phyloP scores from a whole-genome alignment of 1,140 invertebrate genomes.

The Lordiphosa mommai region DNA sequence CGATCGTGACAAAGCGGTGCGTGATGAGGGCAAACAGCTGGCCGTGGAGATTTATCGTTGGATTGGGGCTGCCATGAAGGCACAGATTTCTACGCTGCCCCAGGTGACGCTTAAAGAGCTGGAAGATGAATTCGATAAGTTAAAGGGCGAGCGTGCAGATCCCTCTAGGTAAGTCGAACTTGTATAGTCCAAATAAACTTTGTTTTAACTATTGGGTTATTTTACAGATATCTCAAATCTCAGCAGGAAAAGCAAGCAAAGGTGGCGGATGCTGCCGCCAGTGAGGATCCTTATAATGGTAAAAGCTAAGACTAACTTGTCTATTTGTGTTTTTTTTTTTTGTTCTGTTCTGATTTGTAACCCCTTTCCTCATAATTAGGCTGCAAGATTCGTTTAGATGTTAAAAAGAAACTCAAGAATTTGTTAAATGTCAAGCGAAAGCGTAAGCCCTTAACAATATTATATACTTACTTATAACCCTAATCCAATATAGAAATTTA shows the following conservation, averaged over 20 bases:
- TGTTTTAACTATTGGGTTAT: no score
- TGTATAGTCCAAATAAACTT: not conserved
- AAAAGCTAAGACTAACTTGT: constrained; percentile 14
- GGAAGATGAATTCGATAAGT: constrained; percentile 91
- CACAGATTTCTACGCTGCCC: constrained; percentile 92
- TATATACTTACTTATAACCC: no score
- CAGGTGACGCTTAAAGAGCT: constrained; percentile 94
- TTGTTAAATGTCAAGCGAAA: no score
- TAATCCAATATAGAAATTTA: no score
- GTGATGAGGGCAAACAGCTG: constrained; percentile 94
- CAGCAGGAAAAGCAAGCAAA: constrained; percentile 90
- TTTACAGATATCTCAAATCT: constrained; percentile 88
- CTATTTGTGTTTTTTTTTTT: not conserved
- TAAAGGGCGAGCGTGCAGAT: constrained; percentile 85
- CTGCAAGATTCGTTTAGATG: no score
- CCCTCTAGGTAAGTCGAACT: constrained; percentile 83
- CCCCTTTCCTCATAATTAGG: not conserved
- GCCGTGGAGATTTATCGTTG: constrained; percentile 95
- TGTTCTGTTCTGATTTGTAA: not conserved
- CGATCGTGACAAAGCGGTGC: constrained; percentile 94
- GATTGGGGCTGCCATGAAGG: constrained; percentile 92
- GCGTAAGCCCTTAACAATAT: no score
- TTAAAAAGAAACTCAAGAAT: no score
- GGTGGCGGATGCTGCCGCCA: constrained; percentile 82
- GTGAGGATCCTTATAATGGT: constrained; percentile 81